Percentiles rank a stretch among this genome's conserved stretches.
Evolutionary conservation across 2,888 invertebrate genomes (phyloP).

Genomic region (Blomia tropicalis): DNA sequence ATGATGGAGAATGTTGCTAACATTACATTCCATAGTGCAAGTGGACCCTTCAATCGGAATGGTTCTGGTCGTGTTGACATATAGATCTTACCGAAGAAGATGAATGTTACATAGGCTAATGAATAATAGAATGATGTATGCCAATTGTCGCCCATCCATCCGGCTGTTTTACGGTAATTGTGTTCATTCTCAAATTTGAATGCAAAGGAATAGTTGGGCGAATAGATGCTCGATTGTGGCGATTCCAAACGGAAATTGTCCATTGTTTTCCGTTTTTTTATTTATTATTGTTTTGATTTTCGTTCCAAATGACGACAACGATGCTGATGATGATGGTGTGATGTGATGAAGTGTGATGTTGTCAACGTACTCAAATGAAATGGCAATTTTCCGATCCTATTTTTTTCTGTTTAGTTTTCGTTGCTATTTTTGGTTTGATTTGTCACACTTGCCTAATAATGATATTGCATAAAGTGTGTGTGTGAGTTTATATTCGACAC

Average conservation of each 20-base stretch:
- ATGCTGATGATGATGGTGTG: neutral
- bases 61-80: constrained; percentile 72
- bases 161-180: constrained; percentile 63
- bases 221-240: neutral
- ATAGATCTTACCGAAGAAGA: constrained; percentile 79
- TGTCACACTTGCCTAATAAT: too few species aligned
- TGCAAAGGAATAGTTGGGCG: constrained; percentile 49
- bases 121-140: constrained; percentile 75
- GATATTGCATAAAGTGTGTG: too few species aligned
- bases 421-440: too few species aligned
- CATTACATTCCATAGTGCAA: constrained; percentile 79
- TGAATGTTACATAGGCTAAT: constrained; percentile 76
- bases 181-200: constrained; percentile 91
- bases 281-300: too few species aligned
- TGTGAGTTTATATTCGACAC: too few species aligned
- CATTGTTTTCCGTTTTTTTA: too few species aligned
- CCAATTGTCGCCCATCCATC: constrained; percentile 96
- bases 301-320: too few species aligned
- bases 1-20: constrained; percentile 86
- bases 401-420: too few species aligned
- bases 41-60: constrained; percentile 68
- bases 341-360: too few species aligned
- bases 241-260: neutral
- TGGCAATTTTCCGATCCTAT: too few species aligned
- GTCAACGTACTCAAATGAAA: too few species aligned